phyloP scores from a whole-genome alignment of 1,140 invertebrate genomes.

The Ridgeia piscesae region DNA sequence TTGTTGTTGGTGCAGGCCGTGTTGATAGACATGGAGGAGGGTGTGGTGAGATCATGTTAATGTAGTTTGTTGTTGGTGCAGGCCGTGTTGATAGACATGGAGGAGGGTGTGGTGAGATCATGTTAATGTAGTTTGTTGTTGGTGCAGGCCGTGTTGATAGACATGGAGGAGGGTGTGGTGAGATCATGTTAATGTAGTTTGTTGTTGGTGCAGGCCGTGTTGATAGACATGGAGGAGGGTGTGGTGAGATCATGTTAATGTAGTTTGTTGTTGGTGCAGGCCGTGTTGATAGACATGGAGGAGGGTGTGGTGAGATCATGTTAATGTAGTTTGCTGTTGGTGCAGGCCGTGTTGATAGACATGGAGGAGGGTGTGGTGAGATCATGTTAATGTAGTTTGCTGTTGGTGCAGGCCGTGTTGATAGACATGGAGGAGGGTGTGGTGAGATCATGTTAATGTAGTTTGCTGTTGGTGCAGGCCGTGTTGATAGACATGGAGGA shows the following conservation, averaged over 20 bases:
- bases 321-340: neutral
- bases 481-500: slow-evolving; percentile 75
- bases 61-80: slow-evolving; percentile 30
- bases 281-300: slow-evolving; percentile 73
- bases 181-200: slow-evolving; percentile 54
- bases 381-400: slow-evolving; percentile 49
- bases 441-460: slow-evolving; percentile 57
- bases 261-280: slow-evolving; percentile 46
- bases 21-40: slow-evolving; percentile 74
- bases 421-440: slow-evolving; percentile 77
- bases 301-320: slow-evolving; percentile 68
- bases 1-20: slow-evolving; percentile 58
- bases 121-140: slow-evolving; percentile 31
- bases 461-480: slow-evolving; percentile 51
- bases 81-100: slow-evolving; percentile 73
- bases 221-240: slow-evolving; percentile 75
- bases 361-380: slow-evolving; percentile 73
- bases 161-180: slow-evolving; percentile 74
- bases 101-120: slow-evolving; percentile 69
- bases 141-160: slow-evolving; percentile 65
- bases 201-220: slow-evolving; percentile 58
- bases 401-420: slow-evolving; percentile 61
- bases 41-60: slow-evolving; percentile 64
- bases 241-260: slow-evolving; percentile 62
- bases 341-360: slow-evolving; percentile 67